Base-by-base conservation (phyloP, 2,797 vertebrate genomes). In the Catamblyrhynchus diadema region DNA sequence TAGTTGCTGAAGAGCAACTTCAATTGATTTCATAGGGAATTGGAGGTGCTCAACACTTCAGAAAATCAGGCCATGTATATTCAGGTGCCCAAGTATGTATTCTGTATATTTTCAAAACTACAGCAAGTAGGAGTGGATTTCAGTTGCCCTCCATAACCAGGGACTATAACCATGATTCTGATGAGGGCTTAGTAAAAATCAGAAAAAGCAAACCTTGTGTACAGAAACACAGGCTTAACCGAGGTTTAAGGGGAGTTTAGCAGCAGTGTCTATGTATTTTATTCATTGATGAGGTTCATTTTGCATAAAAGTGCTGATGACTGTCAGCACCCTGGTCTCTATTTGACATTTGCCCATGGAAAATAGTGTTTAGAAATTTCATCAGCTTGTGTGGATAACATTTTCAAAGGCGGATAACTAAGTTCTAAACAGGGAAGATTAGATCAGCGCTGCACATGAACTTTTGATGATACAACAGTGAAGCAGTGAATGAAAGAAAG, bases 21-120 rank as follows among this genome's bases (percentile, higher is more conserved):
- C 35, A 69, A 8, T 61, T 90, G 56, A 45, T 93, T 64, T 89
- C 93, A 79, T 18, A 69, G 90, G 66, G 91, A 81, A 69, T 60
- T 94, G 42, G 45, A 89, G 60, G 64, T 70, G 28, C n/a, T 70
- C 47, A 67, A 42, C 64, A 33, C 65, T 91, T 86, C 21, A 50
- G 75, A 88, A 96, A 92, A 92, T 64, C 20, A 73, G 92, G 82
- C 12, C 67, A 30, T 5, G 2, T 74, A 20, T 70, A 70, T 90
- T 86, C 87, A 61, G 25, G 35, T 83, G 35, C 23, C 42, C 70
- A 62, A 79, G 42, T 69, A 51, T 5, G 20, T 16, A 23, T 87
- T 81, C 57, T 62, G 17, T 73, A 33, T 50, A 27, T 66, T 59
- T 37, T 83, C 2, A 3, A 48, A 64, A 41, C 32, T 22, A 15